Conservation (phyloP, 2,797 vertebrate species). For the Balearica regulorum region DNA sequence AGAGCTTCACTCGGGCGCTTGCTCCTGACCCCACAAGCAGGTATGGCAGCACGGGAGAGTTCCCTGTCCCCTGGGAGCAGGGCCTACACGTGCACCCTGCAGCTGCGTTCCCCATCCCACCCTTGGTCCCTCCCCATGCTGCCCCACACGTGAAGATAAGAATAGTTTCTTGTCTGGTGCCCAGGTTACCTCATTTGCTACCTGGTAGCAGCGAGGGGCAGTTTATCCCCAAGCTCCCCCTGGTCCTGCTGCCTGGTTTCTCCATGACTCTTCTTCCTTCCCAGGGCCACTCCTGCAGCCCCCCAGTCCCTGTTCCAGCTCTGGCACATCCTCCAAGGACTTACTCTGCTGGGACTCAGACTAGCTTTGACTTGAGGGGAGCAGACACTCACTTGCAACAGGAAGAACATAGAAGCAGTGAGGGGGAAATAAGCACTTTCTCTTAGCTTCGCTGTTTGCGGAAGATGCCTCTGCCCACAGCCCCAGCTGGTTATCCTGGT, state of each 20-base stretch:
- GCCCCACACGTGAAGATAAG: too few species aligned
- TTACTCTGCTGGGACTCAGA: not conserved
- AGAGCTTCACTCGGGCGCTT: fast-evolving
- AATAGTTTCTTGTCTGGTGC: not conserved
- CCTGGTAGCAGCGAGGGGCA: not conserved
- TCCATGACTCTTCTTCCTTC: not conserved
- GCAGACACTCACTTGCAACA: not conserved
- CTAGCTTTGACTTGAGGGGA: not conserved
- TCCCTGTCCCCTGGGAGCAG: not conserved
- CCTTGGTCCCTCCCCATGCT: fast-evolving
- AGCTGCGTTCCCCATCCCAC: not conserved
- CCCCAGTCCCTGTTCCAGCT: not conserved
- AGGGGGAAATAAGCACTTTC: not conserved
- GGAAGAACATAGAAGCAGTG: not conserved
- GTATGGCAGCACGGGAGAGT: not conserved
- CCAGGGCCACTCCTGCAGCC: not conserved
- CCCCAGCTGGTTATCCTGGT: not conserved
- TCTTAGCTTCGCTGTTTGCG: not conserved
- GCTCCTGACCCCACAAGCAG: not conserved
- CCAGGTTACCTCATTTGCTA: not conserved
- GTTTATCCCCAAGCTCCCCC: not conserved
- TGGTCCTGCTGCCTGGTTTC: not conserved
- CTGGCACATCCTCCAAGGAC: not conserved
- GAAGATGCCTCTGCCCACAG: not conserved
- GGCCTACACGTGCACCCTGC: fast-evolving